These are phyloP conservation scores for Manis pentadactyla DNA, from an alignment of 2,797 vertebrate species.

Conservation along the genomic window DNA sequence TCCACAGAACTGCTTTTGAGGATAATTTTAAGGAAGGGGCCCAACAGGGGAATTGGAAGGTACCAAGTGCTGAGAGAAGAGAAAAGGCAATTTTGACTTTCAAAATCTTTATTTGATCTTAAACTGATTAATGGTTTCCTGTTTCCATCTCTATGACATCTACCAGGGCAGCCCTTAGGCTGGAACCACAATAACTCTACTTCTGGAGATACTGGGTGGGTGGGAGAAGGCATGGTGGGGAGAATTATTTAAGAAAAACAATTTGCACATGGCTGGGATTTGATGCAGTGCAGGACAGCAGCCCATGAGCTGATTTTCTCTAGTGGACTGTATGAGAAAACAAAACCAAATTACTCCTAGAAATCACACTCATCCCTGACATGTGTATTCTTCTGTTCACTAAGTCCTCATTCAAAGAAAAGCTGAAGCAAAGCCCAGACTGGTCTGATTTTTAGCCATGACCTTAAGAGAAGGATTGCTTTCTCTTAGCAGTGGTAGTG, in stretches of 20 bases:
- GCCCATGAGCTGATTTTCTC: neutral
- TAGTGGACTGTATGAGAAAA: neutral
- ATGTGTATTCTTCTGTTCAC: neutral
- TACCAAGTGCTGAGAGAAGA: neutral
- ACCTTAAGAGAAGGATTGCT: neutral
- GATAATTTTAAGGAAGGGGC: neutral
- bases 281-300: fast-evolving
- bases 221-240: no score
- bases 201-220: neutral
- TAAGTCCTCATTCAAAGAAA: neutral
- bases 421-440: neutral
- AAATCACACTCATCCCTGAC: neutral
- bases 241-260: neutral
- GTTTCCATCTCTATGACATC: neutral
- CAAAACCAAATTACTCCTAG: neutral
- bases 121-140: neutral
- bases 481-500: neutral
- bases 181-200: fast-evolving
- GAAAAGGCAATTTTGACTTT: neutral
- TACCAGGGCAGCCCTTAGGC: no score
- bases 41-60: neutral
- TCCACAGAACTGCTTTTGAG: neutral
- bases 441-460: neutral
- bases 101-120: neutral
- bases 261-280: neutral